Conservation (phyloP, 2,797 vertebrate species). For the Ceyx erithaca region DNA sequence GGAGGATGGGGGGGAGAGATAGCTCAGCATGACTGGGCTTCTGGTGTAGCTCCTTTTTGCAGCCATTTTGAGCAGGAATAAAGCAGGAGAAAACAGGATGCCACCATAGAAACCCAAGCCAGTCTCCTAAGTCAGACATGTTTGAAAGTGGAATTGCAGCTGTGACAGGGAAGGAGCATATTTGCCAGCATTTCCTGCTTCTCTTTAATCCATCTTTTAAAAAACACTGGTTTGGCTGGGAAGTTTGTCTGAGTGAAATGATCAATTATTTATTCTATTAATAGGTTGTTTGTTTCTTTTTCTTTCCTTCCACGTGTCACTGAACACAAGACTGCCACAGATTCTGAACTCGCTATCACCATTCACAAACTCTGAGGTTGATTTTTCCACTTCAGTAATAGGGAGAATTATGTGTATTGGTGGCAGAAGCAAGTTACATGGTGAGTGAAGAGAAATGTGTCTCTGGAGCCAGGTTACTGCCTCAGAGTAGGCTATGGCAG, state of each 20-base stretch:
- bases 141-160: not conserved
- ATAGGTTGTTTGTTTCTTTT: not conserved
- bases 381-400: not conserved
- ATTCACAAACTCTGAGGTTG: accelerated
- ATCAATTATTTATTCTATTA: not conserved
- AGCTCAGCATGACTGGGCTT: not conserved
- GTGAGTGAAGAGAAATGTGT: not conserved
- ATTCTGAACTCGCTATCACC: not conserved
- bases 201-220: not conserved
- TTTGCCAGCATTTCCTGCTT: not conserved
- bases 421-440: not conserved
- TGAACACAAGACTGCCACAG: accelerated
- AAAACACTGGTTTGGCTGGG: not conserved
- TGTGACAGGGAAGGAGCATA: not conserved
- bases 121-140: not conserved
- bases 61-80: not conserved
- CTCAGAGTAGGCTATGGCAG: not conserved
- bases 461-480: not conserved
- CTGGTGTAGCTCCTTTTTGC: not conserved
- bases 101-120: not conserved
- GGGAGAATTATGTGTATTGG: not conserved
- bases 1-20: not conserved
- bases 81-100: not conserved
- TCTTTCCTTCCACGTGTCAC: not conserved
- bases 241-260: not conserved